Conservation (phyloP, 2,113 vertebrate species). For the Perca schrenkii region DNA sequence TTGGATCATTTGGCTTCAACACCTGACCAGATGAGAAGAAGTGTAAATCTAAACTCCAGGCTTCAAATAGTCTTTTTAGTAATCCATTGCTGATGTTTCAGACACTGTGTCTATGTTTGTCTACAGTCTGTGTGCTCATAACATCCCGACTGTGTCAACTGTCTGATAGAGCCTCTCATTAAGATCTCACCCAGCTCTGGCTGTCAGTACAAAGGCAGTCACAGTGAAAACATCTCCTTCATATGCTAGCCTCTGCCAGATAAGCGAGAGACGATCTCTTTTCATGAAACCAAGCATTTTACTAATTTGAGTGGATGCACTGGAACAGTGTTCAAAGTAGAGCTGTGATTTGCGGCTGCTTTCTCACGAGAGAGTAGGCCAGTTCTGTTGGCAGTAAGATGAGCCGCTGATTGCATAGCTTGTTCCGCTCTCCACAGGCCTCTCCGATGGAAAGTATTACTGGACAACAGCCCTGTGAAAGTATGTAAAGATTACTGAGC, state of each 20-base stretch:
- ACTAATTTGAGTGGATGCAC: conserved; percentile 79
- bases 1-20: background rate
- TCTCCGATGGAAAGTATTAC: conserved; percentile 69
- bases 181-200: conserved; percentile 60
- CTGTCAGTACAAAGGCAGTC: conserved; percentile 68
- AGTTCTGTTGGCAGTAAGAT: conserved; percentile 69
- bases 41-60: conserved; percentile 4
- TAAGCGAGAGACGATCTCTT: conserved; percentile 66
- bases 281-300: conserved; percentile 72
- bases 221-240: conserved; percentile 55
- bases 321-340: conserved; percentile 80
- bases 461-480: conserved; percentile 74
- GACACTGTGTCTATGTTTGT: conserved; percentile 33
- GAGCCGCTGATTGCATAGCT: conserved; percentile 76
- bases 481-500: conserved; percentile 77
- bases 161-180: conserved; percentile 56
- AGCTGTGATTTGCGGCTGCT: conserved; percentile 71
- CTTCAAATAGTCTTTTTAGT: conserved; percentile 28
- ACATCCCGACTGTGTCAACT: conserved; percentile 50
- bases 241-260: conserved; percentile 72
- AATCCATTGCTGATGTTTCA: conserved; percentile 23
- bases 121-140: conserved; percentile 34
- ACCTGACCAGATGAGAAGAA: background rate
- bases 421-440: conserved; percentile 72
- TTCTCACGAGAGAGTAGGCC: conserved; percentile 60